Percentiles rank a stretch among this genome's conserved stretches.
Evolutionary conservation across 2,888 invertebrate genomes (phyloP).

Genomic region (Vesta saturnalis): DNA sequence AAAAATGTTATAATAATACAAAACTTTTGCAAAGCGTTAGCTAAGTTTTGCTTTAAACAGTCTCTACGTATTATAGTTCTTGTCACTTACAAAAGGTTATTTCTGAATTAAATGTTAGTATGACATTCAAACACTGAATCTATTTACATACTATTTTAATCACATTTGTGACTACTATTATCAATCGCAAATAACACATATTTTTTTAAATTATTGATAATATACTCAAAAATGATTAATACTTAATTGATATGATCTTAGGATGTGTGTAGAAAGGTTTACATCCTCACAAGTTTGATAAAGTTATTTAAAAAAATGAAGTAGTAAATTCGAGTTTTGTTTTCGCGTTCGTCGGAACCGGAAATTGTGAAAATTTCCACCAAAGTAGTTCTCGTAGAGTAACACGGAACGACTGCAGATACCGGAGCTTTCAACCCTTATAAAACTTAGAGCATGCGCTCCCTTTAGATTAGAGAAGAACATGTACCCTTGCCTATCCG

Average conservation of each 20-base stretch:
- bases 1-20: neutral
- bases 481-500: slow-evolving; percentile 48
- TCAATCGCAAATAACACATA: neutral
- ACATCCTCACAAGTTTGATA: neutral
- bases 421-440: slow-evolving; percentile 43
- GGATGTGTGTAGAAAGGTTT: neutral
- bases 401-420: slow-evolving; percentile 46
- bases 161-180: neutral
- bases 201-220: neutral
- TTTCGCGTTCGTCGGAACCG: slow-evolving; percentile 28
- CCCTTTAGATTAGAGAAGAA: slow-evolving; percentile 32
- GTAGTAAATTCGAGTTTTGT: slow-evolving; percentile 2
- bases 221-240: neutral
- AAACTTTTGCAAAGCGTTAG: neutral
- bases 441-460: slow-evolving; percentile 42
- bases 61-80: neutral
- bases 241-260: no score
- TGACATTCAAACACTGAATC: slow-evolving; percentile 22
- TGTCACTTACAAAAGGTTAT: slow-evolving; percentile 27
- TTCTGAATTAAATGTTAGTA: slow-evolving; percentile 20
- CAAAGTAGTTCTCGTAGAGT: slow-evolving; percentile 25
- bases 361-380: slow-evolving; percentile 22
- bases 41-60: neutral
- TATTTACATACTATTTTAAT: slow-evolving; percentile 16
- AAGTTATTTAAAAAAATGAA: neutral